These are phyloP conservation scores for Arctia plantaginis DNA, from an alignment of 2,888 invertebrate genomes.

Conservation along the genomic window DNA sequence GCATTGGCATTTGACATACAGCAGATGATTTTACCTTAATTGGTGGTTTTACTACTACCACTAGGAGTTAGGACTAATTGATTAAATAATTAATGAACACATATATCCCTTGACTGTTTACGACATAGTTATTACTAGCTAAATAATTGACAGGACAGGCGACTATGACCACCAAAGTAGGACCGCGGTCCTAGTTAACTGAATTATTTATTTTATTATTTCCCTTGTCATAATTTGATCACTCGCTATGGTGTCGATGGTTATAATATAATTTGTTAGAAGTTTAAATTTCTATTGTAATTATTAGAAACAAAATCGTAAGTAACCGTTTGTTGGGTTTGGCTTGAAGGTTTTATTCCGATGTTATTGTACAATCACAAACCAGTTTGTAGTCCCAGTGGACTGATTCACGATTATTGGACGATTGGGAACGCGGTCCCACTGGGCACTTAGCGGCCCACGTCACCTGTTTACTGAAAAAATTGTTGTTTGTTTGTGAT, in stretches of 20 bases:
- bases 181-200: neutral
- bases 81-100: neutral
- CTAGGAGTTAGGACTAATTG: neutral
- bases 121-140: neutral
- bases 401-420: slow-evolving; percentile 1
- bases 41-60: neutral
- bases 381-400: neutral
- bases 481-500: neutral
- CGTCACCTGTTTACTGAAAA: neutral
- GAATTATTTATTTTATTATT: neutral
- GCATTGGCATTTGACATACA: neutral
- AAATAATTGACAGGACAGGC: neutral
- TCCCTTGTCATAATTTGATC: neutral
- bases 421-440: neutral
- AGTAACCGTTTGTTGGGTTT: neutral
- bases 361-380: neutral
- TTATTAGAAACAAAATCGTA: neutral
- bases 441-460: neutral
- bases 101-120: neutral
- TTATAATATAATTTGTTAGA: neutral
- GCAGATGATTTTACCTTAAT: neutral
- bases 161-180: neutral
- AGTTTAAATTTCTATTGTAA: neutral
- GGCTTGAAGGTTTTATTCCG: neutral
- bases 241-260: neutral